Evolutionary conservation across 2,888 invertebrate species (phyloP), one percentile per base, ranked within the genome.

Genomic region (Lampropteryx suffumata): DNA sequence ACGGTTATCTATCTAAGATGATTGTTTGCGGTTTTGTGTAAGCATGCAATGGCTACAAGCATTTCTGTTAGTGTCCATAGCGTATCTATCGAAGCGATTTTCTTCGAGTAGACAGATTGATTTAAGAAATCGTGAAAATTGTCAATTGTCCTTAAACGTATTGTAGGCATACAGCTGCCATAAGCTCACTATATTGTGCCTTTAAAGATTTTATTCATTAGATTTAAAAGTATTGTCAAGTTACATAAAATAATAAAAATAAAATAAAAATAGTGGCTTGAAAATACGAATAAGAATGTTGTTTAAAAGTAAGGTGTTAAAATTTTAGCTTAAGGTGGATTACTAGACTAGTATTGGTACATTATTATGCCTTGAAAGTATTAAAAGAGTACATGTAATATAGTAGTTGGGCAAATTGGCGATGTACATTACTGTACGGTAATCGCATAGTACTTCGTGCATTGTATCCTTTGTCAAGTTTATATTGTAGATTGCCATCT

Each of bases 361-460:
- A 77, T 72, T 70, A 71, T 62, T 78, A 82, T 86, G 85, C 89
- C 89, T 87, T 68, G 70, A 86, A 89, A 89, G 89, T 88, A 89
- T 89, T 89, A 89, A 82, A 80, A 77, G 59, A 73, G 83, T 86
- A 88, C 74, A 71, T 88, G 83, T 84, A 84, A 74, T 63, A 76
- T 82, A 82, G 59, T 75, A 82, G 81, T 63, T 66, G 73, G 84
- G 79, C 85, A 85, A 86, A 80, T 21, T 65, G 71, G 73, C 80
- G 73, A 67, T 86, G 89, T 85, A 88, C 89, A 68, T 76, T 87
- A 88, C 88, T 89, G 81, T 88, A 86, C 88, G 89, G 65, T 72
- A 58, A 64, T 77, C 87, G 88, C 85, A 88, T 83, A 88, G 89
- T 88, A 88, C 69, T 78, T 84, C 62, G 86, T 88, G 86, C 88